Evolutionary conservation across 1,140 invertebrate genomes (phyloP).

Genomic region (Drosophila kohkoa): DNA sequence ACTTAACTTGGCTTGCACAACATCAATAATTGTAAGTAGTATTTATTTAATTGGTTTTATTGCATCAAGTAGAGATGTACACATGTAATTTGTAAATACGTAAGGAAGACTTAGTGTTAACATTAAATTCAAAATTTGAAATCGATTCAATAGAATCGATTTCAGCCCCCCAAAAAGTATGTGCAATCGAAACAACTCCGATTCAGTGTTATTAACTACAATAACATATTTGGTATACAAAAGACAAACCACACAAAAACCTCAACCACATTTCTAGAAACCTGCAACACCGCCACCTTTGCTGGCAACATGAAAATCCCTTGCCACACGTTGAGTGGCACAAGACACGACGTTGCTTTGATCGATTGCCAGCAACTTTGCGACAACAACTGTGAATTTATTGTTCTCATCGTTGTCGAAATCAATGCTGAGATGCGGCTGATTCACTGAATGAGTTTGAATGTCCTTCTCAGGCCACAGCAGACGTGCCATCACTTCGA

Average conservation of each 20-base stretch:
- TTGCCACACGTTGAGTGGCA: not conserved
- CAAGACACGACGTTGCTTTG: not conserved
- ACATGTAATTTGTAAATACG: conserved; percentile 1
- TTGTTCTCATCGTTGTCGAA: not conserved
- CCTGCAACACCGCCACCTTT: conserved; percentile 3
- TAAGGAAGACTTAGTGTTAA: not conserved
- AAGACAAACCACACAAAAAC: too few relatives aligned
- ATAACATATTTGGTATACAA: too few relatives aligned
- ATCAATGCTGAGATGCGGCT: not conserved
- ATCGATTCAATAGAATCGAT: conserved; percentile 2
- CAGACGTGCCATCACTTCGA: not conserved
- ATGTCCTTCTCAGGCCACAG: conserved; percentile 3
- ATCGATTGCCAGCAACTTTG: not conserved
- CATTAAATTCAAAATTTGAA: not conserved
- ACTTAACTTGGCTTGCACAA: not conserved
- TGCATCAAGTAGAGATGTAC: not conserved
- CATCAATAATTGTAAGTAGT: not conserved
- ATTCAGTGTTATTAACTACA: too few relatives aligned
- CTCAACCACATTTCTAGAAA: not conserved
- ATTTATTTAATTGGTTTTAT: not conserved
- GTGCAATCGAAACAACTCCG: not conserved
- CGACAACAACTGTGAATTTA: not conserved
- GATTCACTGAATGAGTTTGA: not conserved
- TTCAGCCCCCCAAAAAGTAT: conserved; percentile 9
- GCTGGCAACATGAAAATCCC: not conserved